Percentiles rank a stretch among this genome's conserved stretches.
These are phyloP conservation scores for Norana najaformis DNA, from an alignment of 2,888 invertebrate genomes.

Conservation along the genomic window DNA sequence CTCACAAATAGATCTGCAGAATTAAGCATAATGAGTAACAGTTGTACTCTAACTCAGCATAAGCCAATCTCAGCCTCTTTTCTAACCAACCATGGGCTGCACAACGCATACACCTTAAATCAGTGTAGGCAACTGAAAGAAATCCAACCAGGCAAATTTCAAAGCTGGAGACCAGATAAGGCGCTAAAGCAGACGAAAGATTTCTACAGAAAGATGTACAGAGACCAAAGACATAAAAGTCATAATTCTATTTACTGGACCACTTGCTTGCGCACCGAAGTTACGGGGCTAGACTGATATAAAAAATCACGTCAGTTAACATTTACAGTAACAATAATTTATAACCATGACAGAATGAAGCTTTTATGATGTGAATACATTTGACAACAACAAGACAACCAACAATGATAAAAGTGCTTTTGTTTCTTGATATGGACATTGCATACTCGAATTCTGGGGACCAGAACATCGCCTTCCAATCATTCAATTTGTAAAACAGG, in stretches of 20 bases:
- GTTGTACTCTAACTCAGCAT: no score
- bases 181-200: no score
- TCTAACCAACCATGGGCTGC: no score
- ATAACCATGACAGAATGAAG: slow-evolving; percentile 13
- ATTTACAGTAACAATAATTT: not conserved
- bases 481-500: not conserved
- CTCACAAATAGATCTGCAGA: no score
- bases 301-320: slow-evolving; percentile 6
- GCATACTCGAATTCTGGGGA: not conserved
- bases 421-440: slow-evolving; percentile 13
- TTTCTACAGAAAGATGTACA: not conserved
- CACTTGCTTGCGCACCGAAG: not conserved
- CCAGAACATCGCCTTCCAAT: slow-evolving; percentile 13
- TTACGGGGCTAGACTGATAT: not conserved
- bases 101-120: no score
- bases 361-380: slow-evolving; percentile 7
- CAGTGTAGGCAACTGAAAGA: no score
- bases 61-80: no score
- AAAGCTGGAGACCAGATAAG: no score
- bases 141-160: no score
- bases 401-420: slow-evolving; percentile 1
- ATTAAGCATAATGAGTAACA: no score
- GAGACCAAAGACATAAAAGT: not conserved
- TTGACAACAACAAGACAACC: not conserved
- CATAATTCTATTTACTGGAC: not conserved